Evolutionary conservation across 1,140 invertebrate genomes (phyloP).

Genomic region (Dendrolimus punctatus): DNA sequence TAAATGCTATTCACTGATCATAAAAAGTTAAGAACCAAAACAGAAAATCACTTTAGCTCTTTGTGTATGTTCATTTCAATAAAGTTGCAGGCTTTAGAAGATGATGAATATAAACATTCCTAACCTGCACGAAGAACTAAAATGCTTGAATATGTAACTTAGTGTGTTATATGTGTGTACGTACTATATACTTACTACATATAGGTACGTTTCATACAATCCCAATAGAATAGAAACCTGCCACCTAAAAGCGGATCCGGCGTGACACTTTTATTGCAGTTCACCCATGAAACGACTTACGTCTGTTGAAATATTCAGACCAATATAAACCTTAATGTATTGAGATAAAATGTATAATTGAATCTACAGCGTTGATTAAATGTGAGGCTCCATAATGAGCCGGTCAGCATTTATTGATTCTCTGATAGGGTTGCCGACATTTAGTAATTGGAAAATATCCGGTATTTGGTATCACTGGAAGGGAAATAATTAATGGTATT

Average conservation of each 20-base stretch:
- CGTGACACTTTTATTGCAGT: slow-evolving; percentile 59
- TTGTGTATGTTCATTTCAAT: no score
- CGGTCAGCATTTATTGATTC: slow-evolving; percentile 63
- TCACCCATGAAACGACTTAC: slow-evolving; percentile 36
- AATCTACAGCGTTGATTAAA: slow-evolving; percentile 33
- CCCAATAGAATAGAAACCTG: background rate
- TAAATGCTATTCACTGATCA: no score
- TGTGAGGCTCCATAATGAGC: slow-evolving; percentile 48
- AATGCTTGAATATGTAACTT: no score
- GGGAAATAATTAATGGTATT: no score
- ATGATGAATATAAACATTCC: background rate
- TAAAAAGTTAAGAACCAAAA: no score
- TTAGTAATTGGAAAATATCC: background rate
- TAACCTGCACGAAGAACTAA: background rate
- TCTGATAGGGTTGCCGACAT: no score
- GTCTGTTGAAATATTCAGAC: slow-evolving; percentile 1
- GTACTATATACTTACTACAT: no score
- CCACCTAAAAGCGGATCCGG: slow-evolving; percentile 31
- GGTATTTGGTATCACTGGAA: background rate
- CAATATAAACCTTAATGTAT: slow-evolving; percentile 19
- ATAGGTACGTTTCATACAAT: background rate
- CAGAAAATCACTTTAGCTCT: no score
- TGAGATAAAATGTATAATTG: slow-evolving; percentile 17
- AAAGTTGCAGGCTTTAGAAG: background rate
- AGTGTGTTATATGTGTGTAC: background rate